Conservation (phyloP, 2,113 vertebrate genomes). For the Ailurus styani region DNA sequence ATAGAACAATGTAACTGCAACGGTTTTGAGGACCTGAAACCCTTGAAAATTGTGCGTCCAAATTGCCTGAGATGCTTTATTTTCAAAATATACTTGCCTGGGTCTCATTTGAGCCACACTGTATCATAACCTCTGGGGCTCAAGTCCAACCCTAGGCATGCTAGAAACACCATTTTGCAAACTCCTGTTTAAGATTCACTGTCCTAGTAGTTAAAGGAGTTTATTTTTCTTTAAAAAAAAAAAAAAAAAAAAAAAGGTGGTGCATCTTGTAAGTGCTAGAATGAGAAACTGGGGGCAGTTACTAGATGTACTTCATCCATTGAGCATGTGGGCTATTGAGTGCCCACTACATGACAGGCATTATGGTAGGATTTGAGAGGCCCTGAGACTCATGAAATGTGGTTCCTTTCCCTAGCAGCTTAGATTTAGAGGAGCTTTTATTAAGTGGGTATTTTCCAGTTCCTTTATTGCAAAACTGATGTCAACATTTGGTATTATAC, state of each 20-base stretch:
- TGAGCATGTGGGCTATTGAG: background rate
- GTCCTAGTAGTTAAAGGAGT: background rate
- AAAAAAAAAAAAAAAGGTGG: background rate
- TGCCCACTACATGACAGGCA: background rate
- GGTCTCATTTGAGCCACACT: background rate
- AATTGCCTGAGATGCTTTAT: background rate
- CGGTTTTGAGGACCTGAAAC: background rate
- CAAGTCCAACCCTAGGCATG: background rate
- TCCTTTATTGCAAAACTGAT: background rate
- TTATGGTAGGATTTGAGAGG: background rate
- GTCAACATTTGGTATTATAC: background rate
- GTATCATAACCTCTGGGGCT: background rate
- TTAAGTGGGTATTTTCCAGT: background rate
- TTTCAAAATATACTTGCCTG: background rate
- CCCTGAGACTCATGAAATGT: background rate
- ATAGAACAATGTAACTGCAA: background rate
- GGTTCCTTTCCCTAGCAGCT: background rate
- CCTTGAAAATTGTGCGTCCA: background rate
- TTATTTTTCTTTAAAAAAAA: background rate
- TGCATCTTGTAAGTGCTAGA: background rate
- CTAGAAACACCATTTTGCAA: background rate
- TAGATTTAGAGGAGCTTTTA: background rate
- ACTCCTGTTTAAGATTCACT: background rate
- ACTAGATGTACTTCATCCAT: background rate
- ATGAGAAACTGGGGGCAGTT: background rate